Evolutionary conservation across 1,140 invertebrate genomes (phyloP).

Genomic region (Muscidifurax raptorellus): DNA sequence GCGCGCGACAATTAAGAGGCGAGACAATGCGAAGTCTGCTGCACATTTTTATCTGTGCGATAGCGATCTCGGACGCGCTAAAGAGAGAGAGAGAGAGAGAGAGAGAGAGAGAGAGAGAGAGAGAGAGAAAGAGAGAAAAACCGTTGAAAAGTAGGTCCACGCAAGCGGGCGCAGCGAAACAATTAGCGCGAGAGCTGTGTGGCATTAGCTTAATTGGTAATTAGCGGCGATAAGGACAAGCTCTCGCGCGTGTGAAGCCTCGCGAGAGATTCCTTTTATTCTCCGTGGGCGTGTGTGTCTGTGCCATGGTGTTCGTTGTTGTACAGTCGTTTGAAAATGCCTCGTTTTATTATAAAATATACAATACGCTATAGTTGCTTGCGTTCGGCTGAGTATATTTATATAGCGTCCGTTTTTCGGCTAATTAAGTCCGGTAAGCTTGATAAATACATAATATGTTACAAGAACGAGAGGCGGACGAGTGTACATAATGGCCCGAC

Average conservation of each 20-base stretch:
- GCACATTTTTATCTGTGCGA: too few relatives aligned
- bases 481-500: background rate
- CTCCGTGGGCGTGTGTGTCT: background rate
- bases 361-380: too few relatives aligned
- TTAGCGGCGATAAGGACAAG: constrained; percentile 38
- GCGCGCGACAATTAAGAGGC: too few relatives aligned
- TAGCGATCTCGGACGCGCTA: too few relatives aligned
- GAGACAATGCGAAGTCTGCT: too few relatives aligned
- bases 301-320: too few relatives aligned
- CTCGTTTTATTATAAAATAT: background rate
- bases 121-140: background rate
- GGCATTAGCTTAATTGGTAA: constrained; percentile 46
- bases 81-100: too few relatives aligned
- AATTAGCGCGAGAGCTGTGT: constrained; percentile 42
- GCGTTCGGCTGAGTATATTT: background rate
- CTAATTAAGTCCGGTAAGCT: constrained; percentile 1
- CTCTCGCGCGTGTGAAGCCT: background rate
- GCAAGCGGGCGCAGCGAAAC: constrained; percentile 19
- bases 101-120: too few relatives aligned
- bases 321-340: background rate
- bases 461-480: background rate
- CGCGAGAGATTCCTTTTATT: background rate
- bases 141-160: constrained; percentile 19
- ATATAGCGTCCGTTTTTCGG: background rate
- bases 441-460: background rate